Percentiles rank a stretch among this genome's conserved stretches.
Evolutionary conservation across 2,888 invertebrate species (phyloP).

Genomic region (Tiliacea aurago): DNA sequence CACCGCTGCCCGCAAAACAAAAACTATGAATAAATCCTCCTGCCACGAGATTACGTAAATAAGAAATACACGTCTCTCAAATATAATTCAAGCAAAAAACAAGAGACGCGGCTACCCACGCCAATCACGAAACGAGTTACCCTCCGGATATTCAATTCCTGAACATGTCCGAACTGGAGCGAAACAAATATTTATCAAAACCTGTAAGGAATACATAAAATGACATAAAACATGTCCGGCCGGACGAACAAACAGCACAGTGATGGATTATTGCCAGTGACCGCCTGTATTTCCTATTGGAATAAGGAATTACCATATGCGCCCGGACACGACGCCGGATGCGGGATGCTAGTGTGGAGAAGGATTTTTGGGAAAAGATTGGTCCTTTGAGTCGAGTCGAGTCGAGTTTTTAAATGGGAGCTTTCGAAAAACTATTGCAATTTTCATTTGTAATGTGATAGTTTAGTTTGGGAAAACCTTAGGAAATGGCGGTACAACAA

Average conservation of each 20-base stretch:
- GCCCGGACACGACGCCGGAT: conserved; percentile 77
- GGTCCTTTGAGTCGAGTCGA: background rate
- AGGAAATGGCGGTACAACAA: background rate
- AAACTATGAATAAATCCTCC: conserved; percentile 39
- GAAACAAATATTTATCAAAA: conserved; percentile 90
- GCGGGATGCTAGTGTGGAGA: conserved; percentile 70
- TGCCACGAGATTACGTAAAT: conserved; percentile 36
- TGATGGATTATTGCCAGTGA: conserved; percentile 91
- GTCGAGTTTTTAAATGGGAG: background rate
- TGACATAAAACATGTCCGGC: conserved; percentile 87
- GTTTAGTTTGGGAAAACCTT: too few relatives aligned
- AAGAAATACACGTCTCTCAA: conserved; percentile 48
- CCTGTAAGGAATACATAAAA: conserved; percentile 90
- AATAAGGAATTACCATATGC: conserved; percentile 91
- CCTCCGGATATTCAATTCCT: conserved; percentile 89
- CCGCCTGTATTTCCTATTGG: conserved; percentile 90
- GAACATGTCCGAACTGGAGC: conserved; percentile 86
- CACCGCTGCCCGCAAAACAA: conserved; percentile 3
- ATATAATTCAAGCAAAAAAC: conserved; percentile 69
- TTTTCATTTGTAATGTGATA: background rate
- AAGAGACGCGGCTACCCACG: conserved; percentile 75
- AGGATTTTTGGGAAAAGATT: conserved; percentile 50
- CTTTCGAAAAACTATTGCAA: background rate
- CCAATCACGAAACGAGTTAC: conserved; percentile 83
- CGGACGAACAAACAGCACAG: conserved; percentile 83